phyloP scores from a whole-genome alignment of 2,888 invertebrate species.

The Lasioglossum zephyrum region DNA sequence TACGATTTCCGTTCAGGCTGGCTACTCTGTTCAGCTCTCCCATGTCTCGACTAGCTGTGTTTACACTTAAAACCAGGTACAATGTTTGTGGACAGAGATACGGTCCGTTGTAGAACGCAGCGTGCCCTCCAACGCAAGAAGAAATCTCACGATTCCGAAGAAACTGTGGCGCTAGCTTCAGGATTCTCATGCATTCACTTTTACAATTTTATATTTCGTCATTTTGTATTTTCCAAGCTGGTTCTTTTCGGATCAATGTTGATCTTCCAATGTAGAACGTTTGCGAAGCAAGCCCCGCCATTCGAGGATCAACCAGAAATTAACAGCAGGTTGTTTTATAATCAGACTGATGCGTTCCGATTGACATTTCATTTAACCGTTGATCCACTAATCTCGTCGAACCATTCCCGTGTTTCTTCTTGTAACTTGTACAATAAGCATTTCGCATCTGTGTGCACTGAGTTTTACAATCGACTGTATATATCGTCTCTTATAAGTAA shows the following conservation, averaged over 20 bases:
- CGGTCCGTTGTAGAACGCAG: slow-evolving; percentile 19
- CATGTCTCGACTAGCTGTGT: slow-evolving; percentile 39
- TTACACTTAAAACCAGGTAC: slow-evolving; percentile 66
- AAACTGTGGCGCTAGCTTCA: neutral
- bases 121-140: neutral
- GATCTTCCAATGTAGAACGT: neutral
- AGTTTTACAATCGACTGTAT: slow-evolving; percentile 13
- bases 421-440: slow-evolving; percentile 13
- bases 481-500: slow-evolving; percentile 57
- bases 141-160: neutral
- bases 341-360: neutral
- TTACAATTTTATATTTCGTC: neutral
- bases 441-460: neutral
- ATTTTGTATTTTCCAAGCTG: neutral
- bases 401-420: slow-evolving; percentile 8
- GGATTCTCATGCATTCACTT: neutral
- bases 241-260: neutral
- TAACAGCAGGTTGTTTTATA: neutral
- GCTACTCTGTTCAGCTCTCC: slow-evolving; percentile 24
- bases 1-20: slow-evolving; percentile 34
- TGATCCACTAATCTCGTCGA: neutral
- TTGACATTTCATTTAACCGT: neutral
- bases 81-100: slow-evolving; percentile 62
- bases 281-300: neutral
- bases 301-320: neutral